phyloP scores from a whole-genome alignment of 1,140 invertebrate genomes.

The Hestina assimilis region DNA sequence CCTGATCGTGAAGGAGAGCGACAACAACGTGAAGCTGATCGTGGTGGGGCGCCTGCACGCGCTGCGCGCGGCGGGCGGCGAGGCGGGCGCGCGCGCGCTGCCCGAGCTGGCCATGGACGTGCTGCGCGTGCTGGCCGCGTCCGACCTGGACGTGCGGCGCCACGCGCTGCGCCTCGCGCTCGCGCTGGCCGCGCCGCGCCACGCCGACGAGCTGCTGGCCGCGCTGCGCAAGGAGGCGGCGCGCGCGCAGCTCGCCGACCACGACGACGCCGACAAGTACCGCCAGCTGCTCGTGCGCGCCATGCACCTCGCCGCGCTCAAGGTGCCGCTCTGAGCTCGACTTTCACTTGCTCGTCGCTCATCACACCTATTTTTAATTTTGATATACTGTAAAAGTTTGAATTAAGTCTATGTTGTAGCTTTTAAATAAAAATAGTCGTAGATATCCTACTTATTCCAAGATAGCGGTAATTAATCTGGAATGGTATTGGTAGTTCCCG shows the following conservation, averaged over 20 bases:
- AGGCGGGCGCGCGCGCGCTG: constrained; percentile 94
- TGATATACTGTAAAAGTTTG: too few relatives aligned
- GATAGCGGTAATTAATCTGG: not conserved
- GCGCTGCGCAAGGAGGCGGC: constrained; percentile 96
- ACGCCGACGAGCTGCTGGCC: constrained; percentile 97
- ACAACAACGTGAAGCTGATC: constrained; percentile 99
- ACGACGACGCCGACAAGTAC: constrained; percentile 97
- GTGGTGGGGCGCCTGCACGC: constrained; percentile 96
- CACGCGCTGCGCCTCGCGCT: constrained; percentile 93
- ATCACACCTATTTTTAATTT: too few relatives aligned
- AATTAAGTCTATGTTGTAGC: too few relatives aligned
- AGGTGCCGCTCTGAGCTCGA: too few relatives aligned
- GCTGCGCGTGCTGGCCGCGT: constrained; percentile 93
- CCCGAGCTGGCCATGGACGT: constrained; percentile 99
- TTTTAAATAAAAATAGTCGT: too few relatives aligned
- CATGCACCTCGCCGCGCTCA: constrained; percentile 96
- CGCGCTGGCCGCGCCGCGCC: constrained; percentile 95
- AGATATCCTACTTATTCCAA: not conserved
- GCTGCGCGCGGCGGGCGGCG: constrained; percentile 90
- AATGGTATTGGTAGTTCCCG: constrained; percentile 85
- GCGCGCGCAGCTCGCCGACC: constrained; percentile 94
- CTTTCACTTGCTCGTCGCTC: too few relatives aligned
- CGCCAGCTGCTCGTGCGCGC: constrained; percentile 96
- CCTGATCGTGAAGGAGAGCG: constrained; percentile 98
- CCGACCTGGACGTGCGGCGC: constrained; percentile 95